Conservation (phyloP, 1,140 invertebrate species). For the Camponotus vicinus region DNA sequence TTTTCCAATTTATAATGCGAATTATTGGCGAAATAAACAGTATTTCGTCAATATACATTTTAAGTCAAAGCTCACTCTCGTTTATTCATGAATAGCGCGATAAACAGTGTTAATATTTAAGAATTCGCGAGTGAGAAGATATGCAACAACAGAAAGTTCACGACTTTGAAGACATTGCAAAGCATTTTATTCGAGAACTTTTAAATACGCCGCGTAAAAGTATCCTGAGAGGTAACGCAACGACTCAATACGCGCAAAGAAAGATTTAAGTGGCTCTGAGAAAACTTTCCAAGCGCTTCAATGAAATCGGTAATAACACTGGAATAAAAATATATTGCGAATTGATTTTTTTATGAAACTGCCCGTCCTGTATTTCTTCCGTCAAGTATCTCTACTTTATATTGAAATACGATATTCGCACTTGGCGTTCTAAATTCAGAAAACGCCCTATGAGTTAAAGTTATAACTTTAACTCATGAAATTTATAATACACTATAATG, state of each 20-base stretch:
- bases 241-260: constrained; percentile 31
- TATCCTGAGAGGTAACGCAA: constrained; percentile 16
- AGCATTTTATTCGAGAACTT: constrained; percentile 54
- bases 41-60: neutral
- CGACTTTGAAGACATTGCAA: constrained; percentile 37
- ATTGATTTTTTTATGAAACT: constrained; percentile 49
- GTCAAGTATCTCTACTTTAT: constrained; percentile 22
- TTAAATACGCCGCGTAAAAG: constrained; percentile 43
- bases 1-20: neutral
- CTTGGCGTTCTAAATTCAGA: constrained; percentile 15
- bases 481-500: constrained; percentile 5
- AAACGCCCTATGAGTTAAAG: neutral
- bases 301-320: constrained; percentile 44
- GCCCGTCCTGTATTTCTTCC: neutral
- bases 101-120: constrained; percentile 9
- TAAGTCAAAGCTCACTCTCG: neutral
- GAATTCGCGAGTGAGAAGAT: constrained; percentile 6
- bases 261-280: constrained; percentile 55
- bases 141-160: constrained; percentile 21
- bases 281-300: constrained; percentile 46
- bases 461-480: neutral
- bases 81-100: neutral
- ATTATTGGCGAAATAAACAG: neutral
- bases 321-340: constrained; percentile 37
- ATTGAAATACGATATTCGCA: constrained; percentile 34